phyloP scores from a whole-genome alignment of 2,888 invertebrate genomes.

The Scrobipalpa atriplicella region DNA sequence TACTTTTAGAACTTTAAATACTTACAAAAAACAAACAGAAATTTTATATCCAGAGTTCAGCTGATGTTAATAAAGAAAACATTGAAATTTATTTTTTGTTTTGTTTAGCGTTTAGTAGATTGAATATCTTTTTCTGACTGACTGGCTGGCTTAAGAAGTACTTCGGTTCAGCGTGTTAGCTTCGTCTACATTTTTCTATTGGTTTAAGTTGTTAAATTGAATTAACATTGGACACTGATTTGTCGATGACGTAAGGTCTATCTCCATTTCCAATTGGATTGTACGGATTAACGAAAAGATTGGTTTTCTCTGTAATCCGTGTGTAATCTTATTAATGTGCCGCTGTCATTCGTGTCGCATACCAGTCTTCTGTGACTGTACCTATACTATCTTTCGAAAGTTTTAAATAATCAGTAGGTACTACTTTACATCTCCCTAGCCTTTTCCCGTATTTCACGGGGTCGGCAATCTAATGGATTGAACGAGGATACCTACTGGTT shows the following conservation, averaged over 20 bases:
- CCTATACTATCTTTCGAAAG: conserved; percentile 29
- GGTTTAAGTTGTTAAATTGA: conserved; percentile 40
- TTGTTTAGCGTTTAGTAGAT: no score
- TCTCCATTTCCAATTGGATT: conserved; percentile 37
- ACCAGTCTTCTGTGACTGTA: background rate
- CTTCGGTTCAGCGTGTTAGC: background rate
- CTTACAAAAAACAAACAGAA: no score
- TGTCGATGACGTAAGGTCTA: conserved; percentile 38
- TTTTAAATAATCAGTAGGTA: background rate
- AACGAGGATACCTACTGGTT: no score
- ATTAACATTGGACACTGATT: conserved; percentile 51
- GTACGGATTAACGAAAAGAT: conserved; percentile 24
- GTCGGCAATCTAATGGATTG: no score
- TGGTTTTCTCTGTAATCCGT: conserved; percentile 42
- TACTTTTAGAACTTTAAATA: no score
- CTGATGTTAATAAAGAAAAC: no score
- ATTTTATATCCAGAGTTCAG: no score
- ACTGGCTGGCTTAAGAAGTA: no score
- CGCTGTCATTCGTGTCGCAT: background rate
- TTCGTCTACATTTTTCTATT: background rate
- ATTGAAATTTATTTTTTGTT: no score
- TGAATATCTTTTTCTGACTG: no score
- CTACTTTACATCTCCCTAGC: no score
- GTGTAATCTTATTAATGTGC: conserved; percentile 35
- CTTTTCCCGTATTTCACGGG: no score